Base-by-base conservation (phyloP, 2,797 vertebrate genomes). In the Periophthalmus magnuspinnatus region DNA sequence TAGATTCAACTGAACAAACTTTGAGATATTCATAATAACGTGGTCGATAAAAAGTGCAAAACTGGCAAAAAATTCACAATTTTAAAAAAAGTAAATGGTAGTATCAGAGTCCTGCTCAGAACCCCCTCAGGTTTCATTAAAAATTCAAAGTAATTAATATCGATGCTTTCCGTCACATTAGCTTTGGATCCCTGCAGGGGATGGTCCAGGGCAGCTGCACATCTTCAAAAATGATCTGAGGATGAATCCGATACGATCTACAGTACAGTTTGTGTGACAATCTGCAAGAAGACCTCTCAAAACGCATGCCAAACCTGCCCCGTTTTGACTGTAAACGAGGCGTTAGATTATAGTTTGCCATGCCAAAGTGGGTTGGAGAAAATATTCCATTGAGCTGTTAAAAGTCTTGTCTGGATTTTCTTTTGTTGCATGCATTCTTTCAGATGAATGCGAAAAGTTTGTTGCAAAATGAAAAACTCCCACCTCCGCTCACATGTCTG, bases 381-480 rank as follows among this genome's bases (percentile, higher is more conserved):
- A 61, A 61, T 38, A 61, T 22, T 61, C 33, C 34, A 61, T 38
- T 61, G 59, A 41, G 59, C 59, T 61, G 59, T 41, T 61, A 41
- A 61, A 61, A 61, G 10, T 61, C 41, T 17, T 41, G n/a, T 57
- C 59, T 65, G n/a, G 36, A 52, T 67, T 36, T 24, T 38, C 61
- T 56, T 64, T 66, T 28, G 67, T 36, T 47, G 38, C 67, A 19
- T 41, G n/a, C 54, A 62, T 61, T 61, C 59, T 61, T 21, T 61
- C 59, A 61, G 34, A 61, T 61, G 36, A 61, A 61, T 61, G 59
- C 11, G 34, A 61, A 60, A 61, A 61, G 34, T 65, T 32, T 10
- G 67, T 70, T 61, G 59, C 33, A 61, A 61, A 60, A 61, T 61
- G 33, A 61, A 38, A 66, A 80, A 65, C 74, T 75, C 33, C 38